A percentile compares a stretch with the other conserved stretches of the same genome.
Conservation (phyloP, 2,888 invertebrate genomes). For the Drosophila prolongata region DNA sequence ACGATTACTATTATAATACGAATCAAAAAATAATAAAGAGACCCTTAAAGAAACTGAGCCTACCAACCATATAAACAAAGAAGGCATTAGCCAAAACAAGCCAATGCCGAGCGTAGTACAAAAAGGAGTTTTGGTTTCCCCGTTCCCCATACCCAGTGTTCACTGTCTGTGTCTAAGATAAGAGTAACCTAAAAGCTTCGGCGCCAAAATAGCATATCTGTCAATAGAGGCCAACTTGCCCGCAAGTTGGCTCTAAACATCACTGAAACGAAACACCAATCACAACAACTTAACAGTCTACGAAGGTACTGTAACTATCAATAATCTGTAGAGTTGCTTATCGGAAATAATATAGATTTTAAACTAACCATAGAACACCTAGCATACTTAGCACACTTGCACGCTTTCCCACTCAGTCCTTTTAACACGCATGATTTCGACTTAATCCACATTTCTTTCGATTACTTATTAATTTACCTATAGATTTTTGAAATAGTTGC, state of each 20-base stretch:
- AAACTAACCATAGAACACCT: constrained; percentile 28
- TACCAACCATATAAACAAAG: constrained; percentile 8
- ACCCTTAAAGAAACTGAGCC: constrained; percentile 47
- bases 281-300: constrained; percentile 10
- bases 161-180: constrained; percentile 19
- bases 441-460: constrained; percentile 7
- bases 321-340: constrained; percentile 34
- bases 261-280: constrained; percentile 54
- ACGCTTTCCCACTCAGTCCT: constrained; percentile 21
- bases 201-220: constrained; percentile 25
- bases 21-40: constrained; percentile 66
- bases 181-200: constrained; percentile 13
- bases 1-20: constrained; percentile 69
- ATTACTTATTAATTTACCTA: background rate
- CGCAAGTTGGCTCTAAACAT: constrained; percentile 14
- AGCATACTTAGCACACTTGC: constrained; percentile 27
- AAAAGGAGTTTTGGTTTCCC: background rate
- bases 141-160: constrained; percentile 11
- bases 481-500: constrained; percentile 8
- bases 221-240: background rate
- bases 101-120: constrained; percentile 8
- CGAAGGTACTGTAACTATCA: constrained; percentile 41
- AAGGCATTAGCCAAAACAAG: background rate
- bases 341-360: constrained; percentile 21
- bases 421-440: constrained; percentile 24